Evolutionary conservation across 2,797 vertebrate genomes (phyloP).

Genomic region (Tadarida brasiliensis): DNA sequence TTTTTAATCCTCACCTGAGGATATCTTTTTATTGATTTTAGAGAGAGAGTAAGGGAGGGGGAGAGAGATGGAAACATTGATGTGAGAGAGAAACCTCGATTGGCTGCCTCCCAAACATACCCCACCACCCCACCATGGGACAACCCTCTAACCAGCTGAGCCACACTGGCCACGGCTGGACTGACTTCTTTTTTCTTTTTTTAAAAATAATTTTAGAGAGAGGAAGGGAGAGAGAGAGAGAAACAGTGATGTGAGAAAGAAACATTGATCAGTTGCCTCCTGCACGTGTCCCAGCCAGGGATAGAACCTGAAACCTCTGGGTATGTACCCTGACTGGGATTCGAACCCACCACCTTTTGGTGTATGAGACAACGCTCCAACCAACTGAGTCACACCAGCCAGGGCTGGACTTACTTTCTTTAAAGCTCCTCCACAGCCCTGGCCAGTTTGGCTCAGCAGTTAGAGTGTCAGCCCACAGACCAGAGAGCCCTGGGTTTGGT

Average conservation of each 20-base stretch:
- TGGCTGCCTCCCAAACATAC: background rate
- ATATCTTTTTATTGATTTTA: background rate
- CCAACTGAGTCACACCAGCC: background rate
- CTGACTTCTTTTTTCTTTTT: no score
- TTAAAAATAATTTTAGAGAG: no score
- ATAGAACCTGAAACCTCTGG: background rate
- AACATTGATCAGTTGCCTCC: no score
- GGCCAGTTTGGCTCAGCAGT: no score
- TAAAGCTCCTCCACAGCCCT: background rate
- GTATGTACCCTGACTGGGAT: background rate
- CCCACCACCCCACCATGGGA: no score
- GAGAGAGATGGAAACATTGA: background rate
- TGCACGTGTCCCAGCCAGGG: background rate
- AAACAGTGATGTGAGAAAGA: no score
- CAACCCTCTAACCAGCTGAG: no score
- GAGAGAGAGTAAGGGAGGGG: background rate
- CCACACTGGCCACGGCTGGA: no score
- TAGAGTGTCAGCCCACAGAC: no score
- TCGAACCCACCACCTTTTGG: background rate
- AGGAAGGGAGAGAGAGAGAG: no score
- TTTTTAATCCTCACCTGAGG: background rate
- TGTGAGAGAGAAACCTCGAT: background rate
- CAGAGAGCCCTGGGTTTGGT: no score
- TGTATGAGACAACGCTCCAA: background rate
- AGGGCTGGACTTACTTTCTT: background rate